A percentile compares a stretch with the other conserved stretches of the same genome.
Conservation (phyloP, 2,888 invertebrate species). For the Macrosiphum euphorbiae region DNA sequence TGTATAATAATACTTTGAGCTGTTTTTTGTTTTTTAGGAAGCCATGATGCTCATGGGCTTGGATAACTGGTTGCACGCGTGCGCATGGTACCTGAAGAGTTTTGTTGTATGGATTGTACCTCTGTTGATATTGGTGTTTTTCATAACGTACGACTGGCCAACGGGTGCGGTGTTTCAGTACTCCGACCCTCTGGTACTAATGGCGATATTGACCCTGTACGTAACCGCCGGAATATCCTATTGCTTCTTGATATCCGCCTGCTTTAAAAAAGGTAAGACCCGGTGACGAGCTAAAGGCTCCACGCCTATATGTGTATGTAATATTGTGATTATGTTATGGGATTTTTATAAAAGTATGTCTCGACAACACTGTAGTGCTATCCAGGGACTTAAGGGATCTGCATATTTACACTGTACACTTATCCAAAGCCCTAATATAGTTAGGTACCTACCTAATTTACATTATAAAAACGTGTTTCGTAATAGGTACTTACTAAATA, state of each 20-base stretch:
- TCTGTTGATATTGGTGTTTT: constrained; percentile 73
- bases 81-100: constrained; percentile 87
- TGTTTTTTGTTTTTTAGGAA: constrained; percentile 74
- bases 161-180: constrained; percentile 76
- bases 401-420: not conserved
- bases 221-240: constrained; percentile 80
- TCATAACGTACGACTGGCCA: constrained; percentile 65
- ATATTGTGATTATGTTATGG: not conserved
- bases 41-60: constrained; percentile 94
- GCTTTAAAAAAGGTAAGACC: constrained; percentile 82
- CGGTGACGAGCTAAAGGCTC: not conserved
- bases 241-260: constrained; percentile 83
- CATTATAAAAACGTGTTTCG: not conserved
- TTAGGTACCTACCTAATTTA: not conserved
- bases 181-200: constrained; percentile 77
- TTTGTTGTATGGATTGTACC: constrained; percentile 78
- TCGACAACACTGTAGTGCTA: not conserved
- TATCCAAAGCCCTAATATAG: not conserved
- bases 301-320: not conserved
- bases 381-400: too few species aligned
- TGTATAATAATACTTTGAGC: not conserved
- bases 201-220: constrained; percentile 81
- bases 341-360: not conserved
- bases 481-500: not conserved
- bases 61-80: constrained; percentile 86